phyloP scores from a whole-genome alignment of 2,113 vertebrate species.

The Peromyscus leucopus region DNA sequence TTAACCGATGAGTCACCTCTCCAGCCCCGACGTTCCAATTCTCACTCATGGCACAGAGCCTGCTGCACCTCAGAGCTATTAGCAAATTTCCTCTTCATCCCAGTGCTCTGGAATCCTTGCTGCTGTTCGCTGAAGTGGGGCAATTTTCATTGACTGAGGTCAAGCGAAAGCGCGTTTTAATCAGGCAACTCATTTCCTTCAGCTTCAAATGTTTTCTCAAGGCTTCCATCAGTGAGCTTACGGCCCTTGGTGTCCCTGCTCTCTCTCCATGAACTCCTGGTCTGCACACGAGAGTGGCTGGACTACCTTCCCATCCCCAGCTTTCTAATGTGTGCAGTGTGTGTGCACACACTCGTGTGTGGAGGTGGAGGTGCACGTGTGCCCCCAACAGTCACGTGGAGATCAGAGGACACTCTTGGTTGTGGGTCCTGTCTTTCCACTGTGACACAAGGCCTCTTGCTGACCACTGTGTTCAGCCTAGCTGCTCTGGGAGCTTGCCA shows the following conservation, averaged over 20 bases:
- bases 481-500: neutral
- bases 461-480: neutral
- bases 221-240: neutral
- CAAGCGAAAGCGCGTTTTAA: conserved; percentile 9
- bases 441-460: neutral
- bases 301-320: neutral
- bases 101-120: neutral
- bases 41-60: neutral
- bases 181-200: neutral
- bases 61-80: neutral
- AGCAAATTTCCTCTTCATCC: neutral
- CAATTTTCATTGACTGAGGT: neutral
- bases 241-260: neutral
- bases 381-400: neutral
- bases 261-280: neutral
- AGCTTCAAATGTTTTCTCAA: neutral
- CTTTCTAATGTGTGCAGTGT: no score
- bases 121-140: neutral
- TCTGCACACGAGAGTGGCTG: neutral
- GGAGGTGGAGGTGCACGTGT: neutral
- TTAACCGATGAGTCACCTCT: neutral
- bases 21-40: neutral
- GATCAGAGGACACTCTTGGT: neutral
- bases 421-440: neutral
- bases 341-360: neutral